These are phyloP conservation scores for Aleiodes alternator DNA, from an alignment of 2,888 invertebrate species.

Conservation along the genomic window DNA sequence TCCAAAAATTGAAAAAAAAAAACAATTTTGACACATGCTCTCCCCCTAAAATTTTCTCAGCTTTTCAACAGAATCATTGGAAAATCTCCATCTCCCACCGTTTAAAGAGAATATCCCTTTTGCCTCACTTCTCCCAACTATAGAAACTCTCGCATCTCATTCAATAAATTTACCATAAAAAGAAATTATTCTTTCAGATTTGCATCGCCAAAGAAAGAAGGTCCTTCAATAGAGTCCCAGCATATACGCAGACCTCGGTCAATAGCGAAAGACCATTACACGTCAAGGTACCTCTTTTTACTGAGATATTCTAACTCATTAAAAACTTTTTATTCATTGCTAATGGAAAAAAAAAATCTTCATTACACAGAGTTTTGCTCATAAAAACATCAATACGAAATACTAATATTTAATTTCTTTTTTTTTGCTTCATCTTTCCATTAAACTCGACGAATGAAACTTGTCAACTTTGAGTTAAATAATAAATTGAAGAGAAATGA, in stretches of 20 bases:
- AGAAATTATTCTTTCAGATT: conserved; percentile 49
- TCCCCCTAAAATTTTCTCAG: too few relatives aligned
- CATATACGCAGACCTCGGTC: conserved; percentile 65
- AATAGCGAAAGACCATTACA: conserved; percentile 72
- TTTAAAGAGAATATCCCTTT: too few relatives aligned
- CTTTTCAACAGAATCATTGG: too few relatives aligned
- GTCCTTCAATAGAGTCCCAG: conserved; percentile 64
- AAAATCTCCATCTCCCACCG: too few relatives aligned
- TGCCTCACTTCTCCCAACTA: too few relatives aligned
- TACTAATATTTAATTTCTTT: too few relatives aligned
- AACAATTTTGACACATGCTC: too few relatives aligned
- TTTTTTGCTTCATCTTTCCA: not conserved
- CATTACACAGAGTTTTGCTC: not conserved
- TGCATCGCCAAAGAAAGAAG: conserved; percentile 61
- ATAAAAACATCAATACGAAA: not conserved
- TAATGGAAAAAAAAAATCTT: not conserved
- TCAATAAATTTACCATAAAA: not conserved
- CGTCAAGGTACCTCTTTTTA: conserved; percentile 64
- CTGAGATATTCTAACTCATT: conserved; percentile 18
- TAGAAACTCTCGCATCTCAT: too few relatives aligned
- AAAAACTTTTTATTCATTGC: too few relatives aligned
- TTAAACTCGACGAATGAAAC: too few relatives aligned
- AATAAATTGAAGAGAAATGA: conserved; percentile 19
- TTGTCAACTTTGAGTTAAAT: too few relatives aligned
- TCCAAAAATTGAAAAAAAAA: too few relatives aligned